Evolutionary conservation across 2,888 invertebrate genomes (phyloP).

Genomic region (Lasioglossum vierecki): DNA sequence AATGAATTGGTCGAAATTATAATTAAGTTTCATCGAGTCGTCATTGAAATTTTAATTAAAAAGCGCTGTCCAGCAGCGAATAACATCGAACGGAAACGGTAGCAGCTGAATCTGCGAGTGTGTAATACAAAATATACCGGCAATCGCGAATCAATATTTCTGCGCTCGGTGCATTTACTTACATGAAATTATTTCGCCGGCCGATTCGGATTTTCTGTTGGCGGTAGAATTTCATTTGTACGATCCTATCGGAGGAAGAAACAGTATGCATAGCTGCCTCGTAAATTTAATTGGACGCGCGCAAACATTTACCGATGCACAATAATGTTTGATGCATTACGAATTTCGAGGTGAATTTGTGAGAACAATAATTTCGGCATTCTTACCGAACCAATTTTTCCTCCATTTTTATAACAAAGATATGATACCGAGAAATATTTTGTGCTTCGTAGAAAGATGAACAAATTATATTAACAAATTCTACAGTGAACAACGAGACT

Average conservation of each 20-base stretch:
- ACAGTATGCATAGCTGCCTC: background rate
- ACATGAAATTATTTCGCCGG: background rate
- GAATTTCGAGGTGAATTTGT: background rate
- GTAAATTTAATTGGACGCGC: background rate
- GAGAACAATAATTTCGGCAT: background rate
- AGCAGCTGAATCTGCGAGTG: background rate
- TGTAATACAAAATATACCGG: background rate
- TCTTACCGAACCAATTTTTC: background rate
- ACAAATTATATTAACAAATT: background rate
- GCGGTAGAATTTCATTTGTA: background rate
- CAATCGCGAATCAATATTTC: constrained; percentile 4
- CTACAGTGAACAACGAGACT: background rate
- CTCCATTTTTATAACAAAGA: background rate
- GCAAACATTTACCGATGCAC: background rate
- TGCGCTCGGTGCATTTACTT: background rate
- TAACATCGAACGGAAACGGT: background rate
- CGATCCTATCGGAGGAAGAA: background rate
- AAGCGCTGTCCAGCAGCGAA: background rate
- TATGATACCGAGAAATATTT: background rate
- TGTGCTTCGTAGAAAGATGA: background rate
- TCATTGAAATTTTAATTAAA: background rate
- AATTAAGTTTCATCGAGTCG: background rate
- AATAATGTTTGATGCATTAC: background rate
- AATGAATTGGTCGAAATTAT: background rate
- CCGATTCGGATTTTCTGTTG: background rate